Percentiles rank a stretch among this genome's conserved stretches.
phyloP scores from a whole-genome alignment of 2,797 vertebrate genomes.

The Sciaenops ocellatus region DNA sequence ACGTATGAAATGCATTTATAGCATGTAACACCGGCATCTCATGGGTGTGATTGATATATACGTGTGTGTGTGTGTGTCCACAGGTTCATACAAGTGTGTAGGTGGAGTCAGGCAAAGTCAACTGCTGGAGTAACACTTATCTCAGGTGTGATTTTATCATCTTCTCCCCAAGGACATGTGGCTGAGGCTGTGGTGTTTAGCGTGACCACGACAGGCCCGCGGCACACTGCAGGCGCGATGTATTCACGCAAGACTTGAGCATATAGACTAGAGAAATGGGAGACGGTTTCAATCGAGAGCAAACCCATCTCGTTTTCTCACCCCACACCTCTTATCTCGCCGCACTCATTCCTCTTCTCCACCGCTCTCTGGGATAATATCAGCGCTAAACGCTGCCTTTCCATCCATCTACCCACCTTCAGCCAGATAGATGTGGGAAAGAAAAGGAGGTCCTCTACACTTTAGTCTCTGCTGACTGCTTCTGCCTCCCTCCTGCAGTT shows the following conservation, averaged over 20 bases:
- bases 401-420: constrained; percentile 57
- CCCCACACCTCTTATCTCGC: constrained; percentile 65
- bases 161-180: constrained; percentile 57
- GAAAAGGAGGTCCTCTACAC: constrained; percentile 40
- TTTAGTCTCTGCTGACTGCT: constrained; percentile 20
- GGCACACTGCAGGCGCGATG: neutral
- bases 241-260: constrained; percentile 38
- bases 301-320: constrained; percentile 66
- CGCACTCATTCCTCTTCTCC: constrained; percentile 51
- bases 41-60: constrained; percentile 32
- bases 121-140: constrained; percentile 72
- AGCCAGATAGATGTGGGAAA: constrained; percentile 28
- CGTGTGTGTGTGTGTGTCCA: constrained; percentile 29
- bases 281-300: constrained; percentile 52
- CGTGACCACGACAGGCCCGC: constrained; percentile 10
- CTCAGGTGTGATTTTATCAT: constrained; percentile 77
- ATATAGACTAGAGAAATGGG: constrained; percentile 17
- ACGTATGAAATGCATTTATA: constrained; percentile 25
- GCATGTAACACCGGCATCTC: constrained; percentile 9
- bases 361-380: constrained; percentile 59
- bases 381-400: constrained; percentile 66
- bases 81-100: constrained; percentile 47
- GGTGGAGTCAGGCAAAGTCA: constrained; percentile 62
- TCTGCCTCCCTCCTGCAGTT: constrained; percentile 17
- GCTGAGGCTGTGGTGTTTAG: constrained; percentile 39